These are phyloP conservation scores for Acanthochromis polyacanthus DNA, from an alignment of 2,113 vertebrate species.

Conservation along the genomic window DNA sequence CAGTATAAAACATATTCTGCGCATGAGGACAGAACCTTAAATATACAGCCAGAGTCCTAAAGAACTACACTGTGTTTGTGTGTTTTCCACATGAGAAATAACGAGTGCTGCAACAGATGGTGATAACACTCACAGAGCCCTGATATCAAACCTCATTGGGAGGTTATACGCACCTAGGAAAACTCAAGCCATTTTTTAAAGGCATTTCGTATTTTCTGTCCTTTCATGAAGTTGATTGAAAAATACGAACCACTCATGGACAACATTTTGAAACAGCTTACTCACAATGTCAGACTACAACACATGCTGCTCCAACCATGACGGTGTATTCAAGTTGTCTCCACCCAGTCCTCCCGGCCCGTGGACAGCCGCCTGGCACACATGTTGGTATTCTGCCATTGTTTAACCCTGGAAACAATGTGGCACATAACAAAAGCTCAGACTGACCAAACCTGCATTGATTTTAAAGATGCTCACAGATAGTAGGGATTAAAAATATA, in stretches of 20 bases:
- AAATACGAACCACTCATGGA: no score
- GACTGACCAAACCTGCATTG: not conserved
- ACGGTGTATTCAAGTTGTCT: slow-evolving; percentile 87
- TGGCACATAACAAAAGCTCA: not conserved
- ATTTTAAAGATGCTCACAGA: not conserved
- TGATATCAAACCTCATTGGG: not conserved
- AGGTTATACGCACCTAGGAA: no score
- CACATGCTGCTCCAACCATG: slow-evolving; percentile 86
- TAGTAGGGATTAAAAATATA: not conserved
- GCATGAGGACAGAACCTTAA: not conserved
- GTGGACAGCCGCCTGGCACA: slow-evolving; percentile 82
- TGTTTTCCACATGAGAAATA: not conserved
- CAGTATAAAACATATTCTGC: not conserved
- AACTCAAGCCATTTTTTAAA: no score
- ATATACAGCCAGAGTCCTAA: not conserved
- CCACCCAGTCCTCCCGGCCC: slow-evolving; percentile 84
- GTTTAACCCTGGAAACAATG: slow-evolving; percentile 71
- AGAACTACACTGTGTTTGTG: not conserved
- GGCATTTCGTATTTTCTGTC: no score
- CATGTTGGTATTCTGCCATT: slow-evolving; percentile 59
- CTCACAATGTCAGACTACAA: slow-evolving; percentile 87
- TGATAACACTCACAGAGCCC: not conserved
- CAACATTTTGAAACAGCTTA: not conserved
- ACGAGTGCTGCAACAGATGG: not conserved
- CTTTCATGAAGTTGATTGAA: no score